phyloP scores from a whole-genome alignment of 2,113 vertebrate species.

The Dicaeum eximium region DNA sequence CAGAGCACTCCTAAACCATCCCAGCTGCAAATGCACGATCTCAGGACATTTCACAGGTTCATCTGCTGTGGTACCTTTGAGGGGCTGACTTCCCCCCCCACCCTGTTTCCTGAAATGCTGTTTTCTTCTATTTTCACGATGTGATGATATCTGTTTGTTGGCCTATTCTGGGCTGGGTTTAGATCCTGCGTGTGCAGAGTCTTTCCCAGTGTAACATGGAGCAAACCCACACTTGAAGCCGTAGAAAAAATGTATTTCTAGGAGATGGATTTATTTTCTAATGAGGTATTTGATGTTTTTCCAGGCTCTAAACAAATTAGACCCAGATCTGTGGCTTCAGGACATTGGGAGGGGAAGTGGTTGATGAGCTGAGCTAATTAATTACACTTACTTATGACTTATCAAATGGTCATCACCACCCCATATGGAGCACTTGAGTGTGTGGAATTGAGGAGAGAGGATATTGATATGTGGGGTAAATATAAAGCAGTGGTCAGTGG shows the following conservation, averaged over 20 bases:
- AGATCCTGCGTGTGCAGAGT: neutral
- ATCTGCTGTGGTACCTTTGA: neutral
- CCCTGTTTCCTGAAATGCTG: neutral
- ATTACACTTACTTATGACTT: neutral
- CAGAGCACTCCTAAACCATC: neutral
- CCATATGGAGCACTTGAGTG: neutral
- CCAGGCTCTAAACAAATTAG: neutral
- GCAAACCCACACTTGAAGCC: neutral
- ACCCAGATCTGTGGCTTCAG: neutral
- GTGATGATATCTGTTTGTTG: accelerated
- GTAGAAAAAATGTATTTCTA: neutral
- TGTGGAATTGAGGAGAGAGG: neutral
- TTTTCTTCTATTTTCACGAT: neutral
- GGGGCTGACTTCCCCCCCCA: accelerated
- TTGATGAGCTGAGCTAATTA: neutral
- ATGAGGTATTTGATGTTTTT: neutral
- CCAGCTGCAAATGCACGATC: neutral
- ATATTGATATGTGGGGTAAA: neutral
- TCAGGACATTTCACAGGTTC: neutral
- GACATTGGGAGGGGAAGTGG: neutral
- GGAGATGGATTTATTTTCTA: neutral
- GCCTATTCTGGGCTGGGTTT: neutral
- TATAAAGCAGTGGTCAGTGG: neutral
- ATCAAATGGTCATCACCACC: neutral
- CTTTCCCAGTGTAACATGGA: neutral